Evolutionary conservation across 2,113 vertebrate species (phyloP), one percentile per base, ranked within the genome.

Genomic region (Synchiropus splendidus): DNA sequence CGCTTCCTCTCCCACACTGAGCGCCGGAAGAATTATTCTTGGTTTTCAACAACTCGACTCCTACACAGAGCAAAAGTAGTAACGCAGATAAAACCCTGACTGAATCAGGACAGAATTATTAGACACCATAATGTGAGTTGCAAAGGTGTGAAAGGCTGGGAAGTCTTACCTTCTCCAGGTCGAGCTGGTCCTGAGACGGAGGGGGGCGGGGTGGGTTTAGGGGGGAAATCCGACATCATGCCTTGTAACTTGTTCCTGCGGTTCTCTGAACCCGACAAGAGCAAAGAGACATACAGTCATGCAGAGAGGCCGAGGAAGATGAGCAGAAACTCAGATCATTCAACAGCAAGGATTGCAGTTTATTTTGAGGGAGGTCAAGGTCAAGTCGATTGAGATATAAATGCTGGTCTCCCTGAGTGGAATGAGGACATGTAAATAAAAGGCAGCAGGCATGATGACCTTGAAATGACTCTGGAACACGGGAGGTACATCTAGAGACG

Each of bases 191-290:
- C 84, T 1, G 89, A 79, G 48, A 86, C 77, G 31, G 87, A 81
- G 2, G 86, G 77, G 0, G 87, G 80, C 1, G 82, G 65, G 1
- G 85, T 65, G 10, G 87, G 78, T 80, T 90, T 90, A 1, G 86
- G 76, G 16, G 90, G 83, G 55, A 91, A 88, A 62, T 92, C 89
- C 1, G 90, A 87, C 77, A 92, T 81, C 62, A 90, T 88, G 16
- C 88, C 89, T 79, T 88, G 89, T 48, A 91, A 81, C 76, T 90
- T 89, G 74, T 89, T 90, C 60, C 88, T 85, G 61, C 80, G 87
- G 70, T 86, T 89, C 64, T 90, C 90, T 91, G 79, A 80, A 66
- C 70, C 65, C 62, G 30, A 48, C 68, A 58, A 78, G 62, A 77
- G 64, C 70, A 81, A 68, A 79, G 55, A 77, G 35, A 78, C 63